These are phyloP conservation scores for Chrysaora quinquecirrha DNA, from an alignment of 30 jellyfish, hydroid and myxozoan genomes.

Conservation along the genomic window DNA sequence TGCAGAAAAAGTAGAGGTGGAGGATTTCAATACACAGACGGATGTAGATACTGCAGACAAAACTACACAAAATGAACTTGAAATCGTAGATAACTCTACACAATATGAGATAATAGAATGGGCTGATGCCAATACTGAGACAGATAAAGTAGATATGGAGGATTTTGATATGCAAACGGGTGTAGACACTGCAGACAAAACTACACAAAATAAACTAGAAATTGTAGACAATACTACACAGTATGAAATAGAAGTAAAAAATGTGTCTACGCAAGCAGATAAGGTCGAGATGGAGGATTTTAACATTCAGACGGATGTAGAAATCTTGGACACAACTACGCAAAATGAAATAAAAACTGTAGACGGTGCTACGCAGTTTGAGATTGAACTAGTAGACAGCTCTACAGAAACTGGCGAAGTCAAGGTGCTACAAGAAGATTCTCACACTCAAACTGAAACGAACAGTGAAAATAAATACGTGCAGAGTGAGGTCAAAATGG, in stretches of 20 bases:
- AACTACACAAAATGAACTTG: background rate
- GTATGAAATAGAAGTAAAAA: background rate
- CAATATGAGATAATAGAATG: too few species aligned
- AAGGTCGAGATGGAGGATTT: background rate
- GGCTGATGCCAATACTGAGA: too few species aligned
- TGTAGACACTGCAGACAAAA: constrained; percentile 2
- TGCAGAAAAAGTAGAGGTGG: constrained; percentile 25
- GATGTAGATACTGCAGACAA: too few species aligned
- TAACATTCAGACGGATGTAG: background rate
- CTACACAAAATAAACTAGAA: background rate
- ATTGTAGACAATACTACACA: constrained; percentile 8
- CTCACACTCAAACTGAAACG: too few species aligned
- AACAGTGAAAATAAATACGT: too few species aligned
- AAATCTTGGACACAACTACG: background rate
- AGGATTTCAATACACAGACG: too few species aligned
- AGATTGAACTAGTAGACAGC: too few species aligned
- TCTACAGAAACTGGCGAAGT: too few species aligned
- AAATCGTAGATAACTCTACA: background rate
- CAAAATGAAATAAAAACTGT: background rate
- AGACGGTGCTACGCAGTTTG: background rate
- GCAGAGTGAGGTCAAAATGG: too few species aligned
- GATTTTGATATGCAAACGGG: too few species aligned
- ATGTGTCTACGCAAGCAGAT: constrained; percentile 37
- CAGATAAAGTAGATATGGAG: too few species aligned
- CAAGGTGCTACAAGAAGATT: too few species aligned